These are phyloP conservation scores for Micrasema longulum DNA, from an alignment of 1,140 invertebrate genomes.

Conservation along the genomic window DNA sequence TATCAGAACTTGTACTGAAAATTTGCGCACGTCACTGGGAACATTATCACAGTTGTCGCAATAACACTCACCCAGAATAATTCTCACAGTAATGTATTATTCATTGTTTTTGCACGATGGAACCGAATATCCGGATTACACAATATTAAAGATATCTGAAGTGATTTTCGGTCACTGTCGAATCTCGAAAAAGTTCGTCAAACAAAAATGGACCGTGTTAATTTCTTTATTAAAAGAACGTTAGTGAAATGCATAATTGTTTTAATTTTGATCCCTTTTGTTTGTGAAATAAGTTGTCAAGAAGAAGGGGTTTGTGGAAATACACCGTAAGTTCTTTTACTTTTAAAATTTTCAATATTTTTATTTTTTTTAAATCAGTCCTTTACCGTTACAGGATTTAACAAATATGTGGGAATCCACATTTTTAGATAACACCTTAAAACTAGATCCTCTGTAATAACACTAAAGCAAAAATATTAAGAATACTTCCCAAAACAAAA, in stretches of 20 bases:
- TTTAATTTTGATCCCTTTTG: background rate
- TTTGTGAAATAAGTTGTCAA: background rate
- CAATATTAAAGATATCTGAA: background rate
- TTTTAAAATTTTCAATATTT: no score
- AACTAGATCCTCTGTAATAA: no score
- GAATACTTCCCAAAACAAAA: no score
- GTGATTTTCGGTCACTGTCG: background rate
- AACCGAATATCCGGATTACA: background rate
- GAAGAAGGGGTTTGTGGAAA: conserved; percentile 28
- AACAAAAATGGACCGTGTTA: background rate
- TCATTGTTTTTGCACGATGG: conserved; percentile 10
- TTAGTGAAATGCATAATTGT: background rate
- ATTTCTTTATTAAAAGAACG: background rate
- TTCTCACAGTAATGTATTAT: background rate
- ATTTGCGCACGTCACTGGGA: background rate
- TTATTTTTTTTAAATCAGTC: no score
- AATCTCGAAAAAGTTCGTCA: background rate
- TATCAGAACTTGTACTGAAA: no score
- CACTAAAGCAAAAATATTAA: no score
- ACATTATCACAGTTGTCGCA: conserved; percentile 3
- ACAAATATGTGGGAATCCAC: no score
- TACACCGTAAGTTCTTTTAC: conserved; percentile 28
- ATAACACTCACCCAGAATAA: conserved; percentile 23
- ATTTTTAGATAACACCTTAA: no score
- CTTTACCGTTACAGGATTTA: no score